Conservation (phyloP, 1,140 invertebrate species). For the Bathynomus jamesi region DNA sequence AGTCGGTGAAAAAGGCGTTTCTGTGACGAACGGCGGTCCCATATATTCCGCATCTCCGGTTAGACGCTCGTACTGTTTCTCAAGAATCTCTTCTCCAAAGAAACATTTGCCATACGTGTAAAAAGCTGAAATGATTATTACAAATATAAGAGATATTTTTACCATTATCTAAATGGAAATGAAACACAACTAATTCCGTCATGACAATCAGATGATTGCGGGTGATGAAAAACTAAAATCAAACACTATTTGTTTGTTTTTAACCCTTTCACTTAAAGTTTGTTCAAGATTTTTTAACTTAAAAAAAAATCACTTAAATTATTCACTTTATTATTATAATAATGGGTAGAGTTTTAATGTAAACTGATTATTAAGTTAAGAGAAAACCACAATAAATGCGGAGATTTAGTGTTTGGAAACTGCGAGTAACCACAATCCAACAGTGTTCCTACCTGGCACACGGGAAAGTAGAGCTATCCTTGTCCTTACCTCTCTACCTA, state of each 20-base stretch:
- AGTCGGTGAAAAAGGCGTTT: slow-evolving; percentile 19
- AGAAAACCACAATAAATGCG: too few species aligned
- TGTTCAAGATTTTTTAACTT: too few species aligned
- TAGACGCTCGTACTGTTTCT: slow-evolving; percentile 26
- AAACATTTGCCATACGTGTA: slow-evolving; percentile 26
- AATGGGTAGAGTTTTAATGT: too few species aligned
- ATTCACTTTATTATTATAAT: too few species aligned
- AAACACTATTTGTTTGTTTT: not conserved
- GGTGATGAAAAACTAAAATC: not conserved
- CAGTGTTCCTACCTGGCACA: too few species aligned
- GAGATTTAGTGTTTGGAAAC: too few species aligned
- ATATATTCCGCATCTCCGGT: slow-evolving; percentile 24
- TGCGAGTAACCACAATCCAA: too few species aligned
- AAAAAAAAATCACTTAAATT: too few species aligned
- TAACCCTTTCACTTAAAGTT: not conserved
- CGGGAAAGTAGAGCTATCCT: too few species aligned
- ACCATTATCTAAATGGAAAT: not conserved
- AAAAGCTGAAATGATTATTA: slow-evolving; percentile 14
- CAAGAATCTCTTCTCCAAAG: slow-evolving; percentile 19
- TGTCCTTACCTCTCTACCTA: too few species aligned
- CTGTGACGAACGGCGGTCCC: slow-evolving; percentile 18
- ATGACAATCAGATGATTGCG: not conserved
- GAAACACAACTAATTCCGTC: not conserved
- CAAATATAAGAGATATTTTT: not conserved
- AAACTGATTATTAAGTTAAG: too few species aligned